phyloP scores from a whole-genome alignment of 2,888 invertebrate species.

The Scaptomyza flava region DNA sequence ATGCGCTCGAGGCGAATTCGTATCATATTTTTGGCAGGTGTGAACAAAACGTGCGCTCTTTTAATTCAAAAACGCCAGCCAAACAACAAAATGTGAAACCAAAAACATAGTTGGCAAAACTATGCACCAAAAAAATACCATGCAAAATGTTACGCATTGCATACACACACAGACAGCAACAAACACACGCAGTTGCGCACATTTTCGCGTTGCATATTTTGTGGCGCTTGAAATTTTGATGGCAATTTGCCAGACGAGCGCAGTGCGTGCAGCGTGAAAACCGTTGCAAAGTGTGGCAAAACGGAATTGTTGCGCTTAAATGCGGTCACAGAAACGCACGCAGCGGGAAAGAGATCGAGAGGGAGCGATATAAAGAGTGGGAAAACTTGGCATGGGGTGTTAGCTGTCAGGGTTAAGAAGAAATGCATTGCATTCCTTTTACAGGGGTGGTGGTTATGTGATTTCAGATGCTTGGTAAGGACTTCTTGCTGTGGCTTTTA shows the following conservation, averaged over 20 bases:
- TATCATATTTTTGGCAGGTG: conserved; percentile 49
- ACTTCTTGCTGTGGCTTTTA: conserved; percentile 48
- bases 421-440: conserved; percentile 29
- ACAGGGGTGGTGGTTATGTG: neutral
- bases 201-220: conserved; percentile 75
- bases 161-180: conserved; percentile 5
- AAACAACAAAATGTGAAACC: neutral
- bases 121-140: conserved; percentile 13
- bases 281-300: conserved; percentile 44
- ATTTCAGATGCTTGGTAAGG: conserved; percentile 27
- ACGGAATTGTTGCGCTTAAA: conserved; percentile 65
- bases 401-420: conserved; percentile 14
- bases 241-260: conserved; percentile 76
- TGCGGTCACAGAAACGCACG: conserved; percentile 46
- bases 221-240: conserved; percentile 77
- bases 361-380: neutral
- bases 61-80: conserved; percentile 46
- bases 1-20: conserved; percentile 22
- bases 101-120: conserved; percentile 10
- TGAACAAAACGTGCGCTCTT: conserved; percentile 53
- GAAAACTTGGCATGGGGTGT: neutral
- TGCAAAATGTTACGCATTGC: conserved; percentile 40
- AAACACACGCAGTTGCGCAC: conserved; percentile 49
- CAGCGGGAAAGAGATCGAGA: neutral
- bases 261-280: conserved; percentile 42